Base-by-base conservation (phyloP, 2,797 vertebrate genomes). In the Pelobates cultripes region DNA sequence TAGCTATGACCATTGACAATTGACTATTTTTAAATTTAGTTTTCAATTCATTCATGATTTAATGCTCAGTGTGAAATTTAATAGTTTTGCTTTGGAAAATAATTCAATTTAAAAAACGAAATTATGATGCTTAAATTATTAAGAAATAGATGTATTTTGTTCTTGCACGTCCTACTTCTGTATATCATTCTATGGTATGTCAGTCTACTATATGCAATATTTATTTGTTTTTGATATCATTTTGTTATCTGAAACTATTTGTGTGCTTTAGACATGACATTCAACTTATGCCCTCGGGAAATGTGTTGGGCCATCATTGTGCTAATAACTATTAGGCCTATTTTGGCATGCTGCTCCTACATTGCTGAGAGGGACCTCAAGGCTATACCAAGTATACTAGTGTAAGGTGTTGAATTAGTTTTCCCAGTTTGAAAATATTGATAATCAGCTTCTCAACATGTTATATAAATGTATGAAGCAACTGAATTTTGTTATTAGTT, bases 361-460 rank as follows among this genome's bases (percentile, higher is more conserved):
- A 68, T 10, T 13, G 42, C 66, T 43, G 5, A 43, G n/a, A 68
- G 66, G 66, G 66, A 68, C 40, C 66, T 68, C 66, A 68, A 43
- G 66, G 66, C 40, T 12, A 12, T 43, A 68, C 66, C 28, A 15
- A 43, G 42, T 13, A 13, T 68, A 43, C 43, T 43, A 2, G 13
- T 43, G 28, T 6, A 68, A 68, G 9, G 42, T 68, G 40, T 41
- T 66, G 28, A 66, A 66, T 66, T n/a, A 28, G 57, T 66, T 17
- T 66, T 17, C 17, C 55, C 5, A 40, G n/a, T 64, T 40, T 64
- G 61, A 64, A 64, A 64, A 64, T 40, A 64, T 7, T 17, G 17
- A 64, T 64, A 60, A 13, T 51, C 10, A 51, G 47, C 10, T 51
- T 51, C 47, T 28, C 28, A 28, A 28, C 28, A 28, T 28, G 28